These are phyloP conservation scores for Silvanus unidentatus DNA, from an alignment of 2,888 invertebrate species.

Conservation along the genomic window DNA sequence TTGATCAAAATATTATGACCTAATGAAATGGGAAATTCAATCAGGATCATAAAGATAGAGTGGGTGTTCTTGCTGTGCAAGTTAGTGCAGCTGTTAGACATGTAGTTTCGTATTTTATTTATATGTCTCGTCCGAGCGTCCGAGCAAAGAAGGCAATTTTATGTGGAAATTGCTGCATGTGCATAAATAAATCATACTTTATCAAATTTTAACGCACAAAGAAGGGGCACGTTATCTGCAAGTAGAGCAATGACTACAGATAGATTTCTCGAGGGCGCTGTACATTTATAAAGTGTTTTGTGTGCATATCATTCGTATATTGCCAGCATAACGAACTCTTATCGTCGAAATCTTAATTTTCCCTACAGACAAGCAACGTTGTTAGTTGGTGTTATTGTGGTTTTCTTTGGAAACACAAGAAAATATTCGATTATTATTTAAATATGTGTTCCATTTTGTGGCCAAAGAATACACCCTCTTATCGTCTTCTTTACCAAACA, in stretches of 20 bases:
- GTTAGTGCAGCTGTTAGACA: neutral
- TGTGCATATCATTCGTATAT: slow-evolving; percentile 3
- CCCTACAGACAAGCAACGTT: neutral
- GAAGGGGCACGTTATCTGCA: slow-evolving; percentile 21
- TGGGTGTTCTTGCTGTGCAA: too few species aligned
- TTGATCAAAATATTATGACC: too few species aligned
- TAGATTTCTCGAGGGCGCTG: slow-evolving; percentile 30
- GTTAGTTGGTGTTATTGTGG: too few species aligned
- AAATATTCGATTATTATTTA: too few species aligned
- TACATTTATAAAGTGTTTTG: slow-evolving; percentile 26
- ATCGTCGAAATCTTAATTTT: slow-evolving; percentile 1
- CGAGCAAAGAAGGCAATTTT: slow-evolving; percentile 15
- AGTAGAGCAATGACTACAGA: slow-evolving; percentile 24
- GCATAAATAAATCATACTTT: slow-evolving; percentile 25
- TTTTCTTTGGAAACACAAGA: too few species aligned
- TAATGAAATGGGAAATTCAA: too few species aligned
- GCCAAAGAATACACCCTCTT: too few species aligned
- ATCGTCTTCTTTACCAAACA: too few species aligned
- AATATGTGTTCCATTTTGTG: too few species aligned
- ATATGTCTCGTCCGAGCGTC: slow-evolving; percentile 10
- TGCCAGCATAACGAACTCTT: neutral
- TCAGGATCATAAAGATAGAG: too few species aligned
- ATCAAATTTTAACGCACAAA: slow-evolving; percentile 22
- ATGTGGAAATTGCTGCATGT: slow-evolving; percentile 13
- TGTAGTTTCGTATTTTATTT: slow-evolving; percentile 1